Evolutionary conservation across 2,113 vertebrate genomes (phyloP), one percentile per base, ranked within the genome.

Genomic region (Stercorarius parasiticus): DNA sequence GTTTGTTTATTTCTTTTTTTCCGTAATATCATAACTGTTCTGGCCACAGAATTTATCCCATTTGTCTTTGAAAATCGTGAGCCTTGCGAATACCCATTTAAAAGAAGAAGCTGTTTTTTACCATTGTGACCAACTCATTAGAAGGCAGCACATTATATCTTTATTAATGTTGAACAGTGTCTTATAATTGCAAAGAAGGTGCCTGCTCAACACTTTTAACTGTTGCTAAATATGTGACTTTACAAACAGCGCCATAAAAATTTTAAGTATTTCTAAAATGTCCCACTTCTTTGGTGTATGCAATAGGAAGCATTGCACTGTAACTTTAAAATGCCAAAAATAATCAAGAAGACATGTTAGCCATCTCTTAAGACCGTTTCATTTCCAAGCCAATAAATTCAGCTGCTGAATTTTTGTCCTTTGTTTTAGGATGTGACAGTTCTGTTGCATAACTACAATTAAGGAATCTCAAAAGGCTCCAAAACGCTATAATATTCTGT

Each of bases 381-480:
- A 65, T 84, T 86, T 93, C 42, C 56, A 86, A 71, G 65, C 56
- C 49, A 93, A 2, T 94, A 88, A 93, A 81, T 53, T 95, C 80
- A 87, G 62, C 77, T 81, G 91, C 83, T 91, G 80, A 76, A 64
- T 88, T 80, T 92, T 87, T 86, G 69, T 82, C 58, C 72, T 95
- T 90, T 94, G 81, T 95, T 97, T 96, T 79, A 82, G 67, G 67
- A 67, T 77, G 36, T 82, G 76, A 91, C 86, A 91, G 59, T 83
- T 88, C 73, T 95, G 64, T 96, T 95, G 93, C 84, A 76, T 96
- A 96, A 95, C 78, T 95, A 15, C 69, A 87, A 43, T 91, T 83
- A 82, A 90, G 81, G 74, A 81, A 91, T 89, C 91, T 91, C 84
- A 81, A 61, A 97, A 82, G 69, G 26, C 92, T 95, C 70, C 9